Base-by-base conservation (phyloP, 2,888 invertebrate species). In the Xylophagus ater region DNA sequence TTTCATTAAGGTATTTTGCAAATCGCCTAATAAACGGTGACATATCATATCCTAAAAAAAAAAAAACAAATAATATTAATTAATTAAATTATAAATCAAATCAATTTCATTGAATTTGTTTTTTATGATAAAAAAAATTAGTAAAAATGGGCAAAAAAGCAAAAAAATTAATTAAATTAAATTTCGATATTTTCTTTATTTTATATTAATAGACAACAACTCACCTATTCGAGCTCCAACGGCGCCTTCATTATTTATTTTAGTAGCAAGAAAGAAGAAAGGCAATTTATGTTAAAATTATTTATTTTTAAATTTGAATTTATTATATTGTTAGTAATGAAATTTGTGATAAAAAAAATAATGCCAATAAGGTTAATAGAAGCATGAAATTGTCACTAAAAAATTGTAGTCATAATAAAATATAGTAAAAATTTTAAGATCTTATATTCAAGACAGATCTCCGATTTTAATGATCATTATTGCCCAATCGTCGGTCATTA, bases 1-100 rank as follows among this genome's bases (percentile, higher is more conserved):
- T 99, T 71, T 98, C 97, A 66, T 97, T 96, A 64, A 99, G 76
- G 74, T 99, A 99, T 70, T 93, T 93, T 61, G 97, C 94, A 71
- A 98, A 98, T 53, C 96, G 80, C 62, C 97, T 76, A 64, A 99
- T 97, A 69, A 94, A 98, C 52, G 93, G 93, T 35, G 97, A 97
- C 96, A 99, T 98, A 67, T 98, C 97, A 72, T 96, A 97, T 47
- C 93, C 94, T 93, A 71, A 37, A 68, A 63, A 47, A 19, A 47
- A 43, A 46, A 46, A 44, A 24, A 31, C 12, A 43, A 39, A 48
- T 44, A 48, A 47, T 39, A 29, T 46, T 44, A 30, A 45, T 34
- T 34, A 42, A 37, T 38, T 42, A 42, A 40, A 43, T 40, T 44
- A 42, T 47, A 48, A 41, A 38, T 40, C 35, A 38, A 40, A 44